A percentile compares a stretch with the other conserved stretches of the same genome.
Evolutionary conservation across 2,797 vertebrate species (phyloP).

Genomic region (Naso thynnoides): DNA sequence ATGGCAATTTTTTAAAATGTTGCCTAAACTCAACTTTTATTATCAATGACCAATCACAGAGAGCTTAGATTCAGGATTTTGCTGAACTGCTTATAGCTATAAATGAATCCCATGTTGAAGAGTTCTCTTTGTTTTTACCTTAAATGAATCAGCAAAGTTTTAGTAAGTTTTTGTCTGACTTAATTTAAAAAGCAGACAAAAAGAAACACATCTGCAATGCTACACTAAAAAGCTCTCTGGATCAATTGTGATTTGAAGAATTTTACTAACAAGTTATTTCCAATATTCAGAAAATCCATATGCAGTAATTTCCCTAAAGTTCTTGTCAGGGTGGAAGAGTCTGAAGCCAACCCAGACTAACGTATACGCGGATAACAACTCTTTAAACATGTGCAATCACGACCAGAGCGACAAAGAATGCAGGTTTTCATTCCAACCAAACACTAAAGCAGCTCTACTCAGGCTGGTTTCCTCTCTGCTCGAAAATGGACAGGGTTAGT

Average conservation of each 20-base stretch:
- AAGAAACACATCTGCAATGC: too few species aligned
- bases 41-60: background rate
- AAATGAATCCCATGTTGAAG: too few species aligned
- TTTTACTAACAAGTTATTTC: too few species aligned
- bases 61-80: background rate
- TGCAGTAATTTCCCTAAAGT: background rate
- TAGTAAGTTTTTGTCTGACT: too few species aligned
- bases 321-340: background rate
- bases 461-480: slow-evolving; percentile 3
- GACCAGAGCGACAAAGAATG: slow-evolving; percentile 24
- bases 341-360: background rate
- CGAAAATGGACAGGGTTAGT: background rate
- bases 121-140: too few species aligned
- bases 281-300: too few species aligned
- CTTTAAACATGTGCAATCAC: slow-evolving; percentile 45
- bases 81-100: background rate
- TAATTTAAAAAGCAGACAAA: too few species aligned
- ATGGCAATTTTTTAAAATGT: background rate
- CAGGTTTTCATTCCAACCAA: slow-evolving; percentile 15
- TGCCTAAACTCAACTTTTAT: background rate
- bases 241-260: too few species aligned
- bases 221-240: too few species aligned
- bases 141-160: too few species aligned
- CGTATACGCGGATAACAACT: background rate
- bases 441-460: background rate